Evolutionary conservation across 2,113 vertebrate species (phyloP), one percentile per base, ranked within the genome.

Genomic region (Herpailurus yagouaroundi): DNA sequence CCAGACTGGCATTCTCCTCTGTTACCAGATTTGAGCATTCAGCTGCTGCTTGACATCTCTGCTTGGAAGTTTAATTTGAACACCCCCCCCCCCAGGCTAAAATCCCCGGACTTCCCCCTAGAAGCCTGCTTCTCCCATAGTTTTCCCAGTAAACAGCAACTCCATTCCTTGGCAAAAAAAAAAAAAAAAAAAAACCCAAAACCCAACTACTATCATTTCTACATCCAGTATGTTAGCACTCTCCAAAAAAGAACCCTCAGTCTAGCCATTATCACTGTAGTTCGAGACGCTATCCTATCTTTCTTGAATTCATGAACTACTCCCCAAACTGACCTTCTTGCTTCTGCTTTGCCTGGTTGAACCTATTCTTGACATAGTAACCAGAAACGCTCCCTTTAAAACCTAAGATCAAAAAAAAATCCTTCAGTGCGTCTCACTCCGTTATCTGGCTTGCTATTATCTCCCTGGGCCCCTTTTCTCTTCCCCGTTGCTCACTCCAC

Each of bases 11-110:
- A 48, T 16, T 89, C 81, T 79, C 25, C 31, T 19, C 18, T 94
- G 41, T 73, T 92, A 74, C 38, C 23, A 69, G 55, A 64, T 87
- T 50, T 90, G 12, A 93, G 29, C 45, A 81, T 93, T 85, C 33
- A 57, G 45, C 31, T 84, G 57, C 41, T 38, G 64, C 45, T 91
- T 66, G 60, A 48, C 27, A 36, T 84, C 21, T 52, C 60, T 86
- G 8, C 52, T 63, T 94, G 68, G 4, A 94, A 96, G 55, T 94
- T 96, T 81, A 88, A 83, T 50, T 83, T 73, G 86, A 89, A 89
- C 50, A 85, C 41, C 1, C 5, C 57, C 13, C 1, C 12, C 57
- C 13, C 29, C 29, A 41, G 19, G 64, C 77, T 84, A 76, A 88
- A 76, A 81, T 73, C 36, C 74, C 29, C 64, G 36, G 16, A 66